Conservation (phyloP, 2,113 vertebrate genomes). For the Galemys pyrenaicus region DNA sequence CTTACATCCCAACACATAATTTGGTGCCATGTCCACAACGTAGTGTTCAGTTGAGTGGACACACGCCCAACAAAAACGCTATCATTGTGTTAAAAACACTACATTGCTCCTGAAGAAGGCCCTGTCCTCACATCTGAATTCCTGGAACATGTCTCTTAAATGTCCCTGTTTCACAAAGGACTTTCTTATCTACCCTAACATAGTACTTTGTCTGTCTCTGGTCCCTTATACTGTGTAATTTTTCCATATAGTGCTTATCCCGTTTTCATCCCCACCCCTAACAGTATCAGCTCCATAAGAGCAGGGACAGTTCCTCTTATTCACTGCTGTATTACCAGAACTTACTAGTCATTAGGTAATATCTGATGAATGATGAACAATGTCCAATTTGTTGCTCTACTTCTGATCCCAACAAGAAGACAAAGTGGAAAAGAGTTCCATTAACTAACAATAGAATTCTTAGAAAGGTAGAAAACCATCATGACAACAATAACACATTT, state of each 20-base stretch:
- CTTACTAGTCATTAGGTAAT: not conserved
- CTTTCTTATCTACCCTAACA: not conserved
- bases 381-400: not conserved
- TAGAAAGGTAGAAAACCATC: not conserved
- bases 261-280: not conserved
- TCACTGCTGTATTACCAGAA: not conserved
- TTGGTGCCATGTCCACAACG: not conserved
- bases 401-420: not conserved
- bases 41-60: not conserved
- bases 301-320: not conserved
- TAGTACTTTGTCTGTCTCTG: not conserved
- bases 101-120: not conserved
- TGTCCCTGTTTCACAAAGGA: not conserved
- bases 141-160: not conserved
- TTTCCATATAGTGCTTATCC: not conserved
- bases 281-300: not conserved
- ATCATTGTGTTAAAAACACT: not conserved
- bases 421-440: not conserved
- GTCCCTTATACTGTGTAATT: not conserved
- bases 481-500: not conserved
- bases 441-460: slow-evolving; percentile 8
- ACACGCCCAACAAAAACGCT: not conserved
- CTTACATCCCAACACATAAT: not conserved
- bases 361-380: not conserved
- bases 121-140: not conserved